These are phyloP conservation scores for Nemotelus nigrinus DNA, from an alignment of 2,888 invertebrate species.

Conservation along the genomic window DNA sequence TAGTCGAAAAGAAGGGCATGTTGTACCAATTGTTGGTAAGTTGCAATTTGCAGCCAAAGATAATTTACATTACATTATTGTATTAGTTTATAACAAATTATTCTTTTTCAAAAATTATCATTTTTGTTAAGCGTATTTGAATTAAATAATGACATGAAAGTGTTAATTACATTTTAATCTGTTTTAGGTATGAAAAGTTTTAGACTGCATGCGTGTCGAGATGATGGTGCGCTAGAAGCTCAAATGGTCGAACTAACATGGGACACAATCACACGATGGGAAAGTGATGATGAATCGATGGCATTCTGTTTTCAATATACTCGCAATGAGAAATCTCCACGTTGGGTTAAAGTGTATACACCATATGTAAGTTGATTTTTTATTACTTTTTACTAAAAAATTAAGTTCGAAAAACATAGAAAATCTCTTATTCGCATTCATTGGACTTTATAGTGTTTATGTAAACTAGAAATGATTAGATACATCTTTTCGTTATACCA, in stretches of 20 bases:
- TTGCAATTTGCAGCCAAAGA: conserved; percentile 62
- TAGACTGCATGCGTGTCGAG: conserved; percentile 85
- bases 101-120: neutral
- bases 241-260: conserved; percentile 86
- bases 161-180: neutral
- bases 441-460: too few species aligned
- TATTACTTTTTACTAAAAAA: neutral
- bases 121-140: too few species aligned
- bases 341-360: conserved; percentile 88
- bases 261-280: conserved; percentile 85
- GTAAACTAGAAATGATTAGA: too few species aligned
- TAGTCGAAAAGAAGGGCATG: conserved; percentile 88
- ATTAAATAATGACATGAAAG: too few species aligned
- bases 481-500: too few species aligned
- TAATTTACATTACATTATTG: neutral
- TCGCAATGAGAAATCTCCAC: conserved; percentile 79
- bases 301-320: conserved; percentile 90
- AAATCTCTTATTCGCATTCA: neutral
- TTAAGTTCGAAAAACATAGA: neutral
- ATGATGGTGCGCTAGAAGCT: conserved; percentile 80
- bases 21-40: conserved; percentile 77
- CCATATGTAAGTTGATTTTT: conserved; percentile 79
- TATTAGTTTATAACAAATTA: neutral
- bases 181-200: conserved; percentile 70
- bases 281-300: conserved; percentile 91